A percentile compares a stretch with the other conserved stretches of the same genome.
These are phyloP conservation scores for Drosophila lacteicornis DNA, from an alignment of 1,140 invertebrate genomes.

Conservation along the genomic window DNA sequence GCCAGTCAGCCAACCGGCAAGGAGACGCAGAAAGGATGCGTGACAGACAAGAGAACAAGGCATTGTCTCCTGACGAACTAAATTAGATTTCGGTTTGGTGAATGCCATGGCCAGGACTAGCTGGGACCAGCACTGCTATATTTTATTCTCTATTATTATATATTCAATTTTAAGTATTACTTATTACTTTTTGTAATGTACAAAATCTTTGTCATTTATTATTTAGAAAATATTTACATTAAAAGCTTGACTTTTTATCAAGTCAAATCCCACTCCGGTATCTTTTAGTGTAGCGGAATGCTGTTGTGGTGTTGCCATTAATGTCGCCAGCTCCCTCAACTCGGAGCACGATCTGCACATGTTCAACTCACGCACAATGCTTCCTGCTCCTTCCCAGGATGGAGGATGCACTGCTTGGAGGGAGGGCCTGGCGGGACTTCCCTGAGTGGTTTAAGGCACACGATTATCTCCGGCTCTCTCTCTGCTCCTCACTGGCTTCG, in stretches of 20 bases:
- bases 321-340: constrained; percentile 29
- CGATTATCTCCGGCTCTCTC: constrained; percentile 41
- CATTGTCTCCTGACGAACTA: constrained; percentile 63
- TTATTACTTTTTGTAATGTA: too few species aligned
- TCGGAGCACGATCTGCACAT: constrained; percentile 47
- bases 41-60: constrained; percentile 49
- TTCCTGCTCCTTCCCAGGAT: not conserved
- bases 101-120: constrained; percentile 29
- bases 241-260: too few species aligned
- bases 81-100: constrained; percentile 78
- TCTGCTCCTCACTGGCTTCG: not conserved
- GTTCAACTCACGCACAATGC: constrained; percentile 43
- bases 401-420: constrained; percentile 8
- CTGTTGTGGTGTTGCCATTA: constrained; percentile 34
- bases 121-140: not conserved
- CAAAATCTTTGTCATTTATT: too few species aligned
- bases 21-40: constrained; percentile 32
- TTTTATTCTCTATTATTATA: too few species aligned
- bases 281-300: not conserved
- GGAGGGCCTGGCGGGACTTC: not conserved
- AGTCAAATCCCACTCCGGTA: not conserved
- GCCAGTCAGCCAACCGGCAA: constrained; percentile 6
- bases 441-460: constrained; percentile 35
- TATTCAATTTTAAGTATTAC: too few species aligned
- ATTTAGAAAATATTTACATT: too few species aligned